Base-by-base conservation (phyloP, 2,113 vertebrate species). In the Pholis gunnellus region DNA sequence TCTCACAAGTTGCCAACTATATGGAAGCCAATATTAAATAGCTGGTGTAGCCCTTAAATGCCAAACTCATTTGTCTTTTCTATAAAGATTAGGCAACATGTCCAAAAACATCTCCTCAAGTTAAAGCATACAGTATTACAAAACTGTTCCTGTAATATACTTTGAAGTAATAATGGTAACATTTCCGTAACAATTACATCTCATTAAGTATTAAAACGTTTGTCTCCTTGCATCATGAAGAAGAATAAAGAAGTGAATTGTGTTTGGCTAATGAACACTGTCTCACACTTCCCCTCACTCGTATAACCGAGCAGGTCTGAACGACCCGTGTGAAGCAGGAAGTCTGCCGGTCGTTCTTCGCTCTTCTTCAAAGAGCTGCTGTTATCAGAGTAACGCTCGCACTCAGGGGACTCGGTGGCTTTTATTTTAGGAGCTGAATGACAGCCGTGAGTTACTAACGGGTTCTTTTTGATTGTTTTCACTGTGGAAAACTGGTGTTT, bases 341-440 rank as follows among this genome's bases (percentile, higher is more conserved):
- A 92, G 85, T 87, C 63, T 82, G 59, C 69, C 36, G 57, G 54
- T 82, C 67, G 5, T 79, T 87, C 75, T 91, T 91, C 90, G 92
- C 85, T 50, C 9, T 31, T 72, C 91, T 89, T 94, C 93, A 93
- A 93, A 91, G 94, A 85, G 65, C 60, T 78, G 15, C 78, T 80
- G 59, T 82, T 74, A 86, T 86, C 86, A 86, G 77, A 86, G 68
- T 82, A 89, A 88, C 83, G 76, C 81, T 82, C 91, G 70, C 17
- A 85, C 83, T 91, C 80, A 6, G 72, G 81, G 73, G 74, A 75
- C 69, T 72, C 64, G 13, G 44, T 68, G 59, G 57, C 86, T 88
- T 93, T 89, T 90, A 89, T 91, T 84, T 29, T 86, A 65, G 71
- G 52, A 59, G 50, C 60, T 82, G 54, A 79, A 89, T 80, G 82